Percentiles rank a stretch among this genome's conserved stretches.
Conservation (phyloP, 2,888 invertebrate species). For the Gymnoscelis rufifasciata region DNA sequence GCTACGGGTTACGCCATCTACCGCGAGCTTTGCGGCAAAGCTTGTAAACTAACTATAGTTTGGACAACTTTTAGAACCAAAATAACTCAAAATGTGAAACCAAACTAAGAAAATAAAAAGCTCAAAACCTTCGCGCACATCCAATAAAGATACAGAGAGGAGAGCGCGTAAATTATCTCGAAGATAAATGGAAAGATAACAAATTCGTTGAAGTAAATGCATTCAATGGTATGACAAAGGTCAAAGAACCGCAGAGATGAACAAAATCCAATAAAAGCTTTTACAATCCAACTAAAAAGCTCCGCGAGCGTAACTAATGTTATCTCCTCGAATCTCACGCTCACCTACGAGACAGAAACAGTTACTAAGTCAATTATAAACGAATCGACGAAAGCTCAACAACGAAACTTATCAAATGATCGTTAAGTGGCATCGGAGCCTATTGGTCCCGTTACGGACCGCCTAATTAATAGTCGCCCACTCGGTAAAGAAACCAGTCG, state of each 20-base stretch:
- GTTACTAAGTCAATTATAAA: constrained; percentile 51
- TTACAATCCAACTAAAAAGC: constrained; percentile 34
- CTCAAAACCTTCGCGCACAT: neutral
- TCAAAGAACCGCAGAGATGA: constrained; percentile 17
- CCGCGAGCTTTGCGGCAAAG: constrained; percentile 23
- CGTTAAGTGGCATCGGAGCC: constrained; percentile 50
- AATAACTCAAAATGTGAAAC: neutral
- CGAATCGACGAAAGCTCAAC: constrained; percentile 46
- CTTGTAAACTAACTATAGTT: neutral
- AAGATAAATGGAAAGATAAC: constrained; percentile 1
- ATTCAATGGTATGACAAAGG: constrained; percentile 2
- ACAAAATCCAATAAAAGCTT: constrained; percentile 31
- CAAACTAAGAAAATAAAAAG: neutral
- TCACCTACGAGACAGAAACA: constrained; percentile 37
- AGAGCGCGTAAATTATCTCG: neutral
- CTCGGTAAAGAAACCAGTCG: constrained; percentile 58
- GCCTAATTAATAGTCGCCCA: constrained; percentile 71
- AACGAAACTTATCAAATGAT: constrained; percentile 63
- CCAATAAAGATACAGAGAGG: neutral
- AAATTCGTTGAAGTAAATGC: neutral
- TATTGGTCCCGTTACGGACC: constrained; percentile 55
- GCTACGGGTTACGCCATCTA: constrained; percentile 61
- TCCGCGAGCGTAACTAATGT: constrained; percentile 40
- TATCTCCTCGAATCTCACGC: constrained; percentile 40
- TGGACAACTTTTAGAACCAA: neutral